Evolutionary conservation across 2,797 vertebrate species (phyloP), one percentile per base, ranked within the genome.

Genomic region (Streptopelia turtur): DNA sequence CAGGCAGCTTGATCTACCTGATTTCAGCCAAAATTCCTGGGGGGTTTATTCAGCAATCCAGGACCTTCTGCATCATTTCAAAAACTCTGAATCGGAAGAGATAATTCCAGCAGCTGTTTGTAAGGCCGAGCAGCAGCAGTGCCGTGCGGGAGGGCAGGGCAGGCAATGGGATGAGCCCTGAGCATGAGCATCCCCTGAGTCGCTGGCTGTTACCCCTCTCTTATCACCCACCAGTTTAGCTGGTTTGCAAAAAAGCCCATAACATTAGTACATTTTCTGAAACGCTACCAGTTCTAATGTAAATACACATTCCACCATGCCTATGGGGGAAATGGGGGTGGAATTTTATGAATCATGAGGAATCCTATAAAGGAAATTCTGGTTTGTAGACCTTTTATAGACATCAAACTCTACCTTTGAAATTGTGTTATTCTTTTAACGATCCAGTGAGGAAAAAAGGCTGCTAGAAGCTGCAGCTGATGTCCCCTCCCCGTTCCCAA

Each of bases 381-480:
- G 45, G 55, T 92, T 92, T 93, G 23, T 94, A 80, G 89, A 16
- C 39, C 61, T 96, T 96, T 95, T 95, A 43, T 90, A 92, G 78
- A 83, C 50, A 25, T 24, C 52, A 53, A 56, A 50, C 56, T 88
- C 89, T 55, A 71, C 50, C 60, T 79, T 85, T 23, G 55, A 74
- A 80, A 74, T 82, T n/a, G 22, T 81, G 71, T 76, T 45, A 43
- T 89, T 87, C 84, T 89, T 87, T 79, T 57, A 93, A 50, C 18
- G 78, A 72, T 87, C 59, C 79, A 31, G 21, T 72, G 89, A 69
- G 65, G 47, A 5, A n/a, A 31, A 72, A 71, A 83, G 65, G 83
- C 89, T 89, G 83, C 85, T 72, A 45, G 84, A 68, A 86, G 88
- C 81, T 13, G 24, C 3, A 57, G 86, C 81, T 5, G 5, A 21